Evolutionary conservation across 2,888 invertebrate species (phyloP), one percentile per base, ranked within the genome.

Genomic region (Drosophila emarginata): DNA sequence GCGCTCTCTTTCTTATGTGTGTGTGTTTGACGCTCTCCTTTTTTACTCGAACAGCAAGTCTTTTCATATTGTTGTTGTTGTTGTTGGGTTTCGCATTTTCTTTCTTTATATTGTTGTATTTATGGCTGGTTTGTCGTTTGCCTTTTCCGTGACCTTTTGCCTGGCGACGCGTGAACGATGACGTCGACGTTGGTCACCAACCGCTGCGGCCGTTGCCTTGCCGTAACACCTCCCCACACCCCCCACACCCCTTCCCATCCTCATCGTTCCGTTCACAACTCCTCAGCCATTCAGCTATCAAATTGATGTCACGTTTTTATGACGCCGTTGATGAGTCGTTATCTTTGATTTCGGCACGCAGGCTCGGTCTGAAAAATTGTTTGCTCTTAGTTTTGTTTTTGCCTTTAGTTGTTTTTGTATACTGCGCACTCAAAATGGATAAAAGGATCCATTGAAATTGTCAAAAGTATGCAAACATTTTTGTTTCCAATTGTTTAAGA

Each of bases 271-370:
- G 5, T 28, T 28, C 28, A 28, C 28, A 28, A 6, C 1, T 28
- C 28, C 32, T 11, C 32, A 32, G 54, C 65, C 63, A 68, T 58
- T 57, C 71, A 72, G 79, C 84, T 83, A 79, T 87, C 82, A 87
- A 89, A 87, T 88, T 81, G 81, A 87, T 89, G 88, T 89, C 89
- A 89, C 88, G 87, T 89, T 89, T 85, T 88, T 88, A 89, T 85
- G 88, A 89, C 83, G 88, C 81, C 80, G 80, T 88, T 85, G 89
- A 86, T 89, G 82, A 89, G 79, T 89, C 82, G 89, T 88, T 88
- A 86, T 89, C 89, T 89, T 86, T 89, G 89, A 89, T 89, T 89
- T 82, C 76, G 67, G 79, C 79, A 79, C 77, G 86, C 85, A 76
- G 73, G 52, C 70, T 65, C 36, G 63, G 64, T 68, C 70, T 67